Base-by-base conservation (phyloP, 2,888 invertebrate genomes). In the Drosophila putrida region DNA sequence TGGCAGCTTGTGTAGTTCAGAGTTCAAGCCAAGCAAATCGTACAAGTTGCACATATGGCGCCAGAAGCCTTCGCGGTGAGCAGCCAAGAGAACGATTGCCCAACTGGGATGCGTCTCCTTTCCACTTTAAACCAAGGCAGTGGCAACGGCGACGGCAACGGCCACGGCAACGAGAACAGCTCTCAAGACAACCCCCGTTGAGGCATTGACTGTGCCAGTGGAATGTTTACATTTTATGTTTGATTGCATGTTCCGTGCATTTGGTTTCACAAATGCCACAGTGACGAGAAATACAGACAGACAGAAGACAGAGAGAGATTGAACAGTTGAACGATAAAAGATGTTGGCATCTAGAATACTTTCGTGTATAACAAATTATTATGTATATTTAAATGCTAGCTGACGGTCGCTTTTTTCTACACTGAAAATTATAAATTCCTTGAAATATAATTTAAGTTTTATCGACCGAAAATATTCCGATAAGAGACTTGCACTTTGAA, bases 201-300 rank as follows among this genome's bases (percentile, higher is more conserved):
- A 27, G 44, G 55, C 54, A 33, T 58, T 36, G 71, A 49, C 61
- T 44, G 55, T 44, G 44, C 43, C 54, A 33, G 61, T 36, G 75
- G 51, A 58, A 60, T 74, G 79, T 71, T 63, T 63, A 77, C 78
- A 68, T 75, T 79, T 68, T 57, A 71, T 75, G 78, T 75, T 68
- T 77, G 75, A 75, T 79, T 79, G 75, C 68, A 65, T 71, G 76
- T 59, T 61, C 54, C 38, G 20, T 58, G 75, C 79, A 62, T 74
- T 73, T 69, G 74, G 66, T 70, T 78, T 69, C 46, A 61, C 67
- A 66, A 71, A 59, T 60, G 49, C 64, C 58, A 54, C 75, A 76
- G 58, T 63, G 66, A 44, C 71, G 44, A 39, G 25, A 27, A 20
- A 15, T 36, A 11, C 25, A 31, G 11, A 20, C n/a, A 13, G 13